Evolutionary conservation across 2,113 vertebrate genomes (phyloP).

Genomic region (Myiopsitta monachus): DNA sequence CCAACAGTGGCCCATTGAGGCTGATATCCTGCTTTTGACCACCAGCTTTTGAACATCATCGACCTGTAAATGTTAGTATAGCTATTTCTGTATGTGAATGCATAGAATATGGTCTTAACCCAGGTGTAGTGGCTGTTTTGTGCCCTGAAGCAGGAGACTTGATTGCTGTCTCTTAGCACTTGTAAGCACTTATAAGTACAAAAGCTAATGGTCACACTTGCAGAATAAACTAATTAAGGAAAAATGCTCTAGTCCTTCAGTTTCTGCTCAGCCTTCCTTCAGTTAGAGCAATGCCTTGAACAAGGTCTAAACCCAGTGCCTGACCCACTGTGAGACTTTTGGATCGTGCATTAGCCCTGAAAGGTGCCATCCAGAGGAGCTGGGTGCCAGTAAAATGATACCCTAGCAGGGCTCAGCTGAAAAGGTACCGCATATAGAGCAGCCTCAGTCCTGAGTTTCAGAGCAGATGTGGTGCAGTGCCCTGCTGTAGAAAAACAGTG

Average conservation of each 20-base stretch:
- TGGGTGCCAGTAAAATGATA: background rate
- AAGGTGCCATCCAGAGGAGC: background rate
- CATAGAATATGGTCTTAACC: background rate
- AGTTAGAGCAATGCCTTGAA: background rate
- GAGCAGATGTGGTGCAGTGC: background rate
- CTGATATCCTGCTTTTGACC: background rate
- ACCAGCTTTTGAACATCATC: background rate
- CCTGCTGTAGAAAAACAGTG: fast-evolving
- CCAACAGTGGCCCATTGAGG: background rate
- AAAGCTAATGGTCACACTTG: slow-evolving; percentile 66
- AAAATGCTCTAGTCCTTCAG: slow-evolving; percentile 6
- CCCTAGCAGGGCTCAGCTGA: background rate
- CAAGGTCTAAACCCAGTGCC: background rate
- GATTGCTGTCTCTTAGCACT: slow-evolving; percentile 63
- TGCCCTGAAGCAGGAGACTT: slow-evolving; percentile 28
- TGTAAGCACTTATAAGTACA: slow-evolving; percentile 50
- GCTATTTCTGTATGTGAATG: background rate
- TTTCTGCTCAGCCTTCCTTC: background rate
- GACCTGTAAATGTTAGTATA: background rate
- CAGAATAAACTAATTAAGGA: slow-evolving; percentile 67
- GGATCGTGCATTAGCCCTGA: background rate
- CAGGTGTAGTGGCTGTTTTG: background rate
- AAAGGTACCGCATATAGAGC: background rate
- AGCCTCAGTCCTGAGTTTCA: background rate
- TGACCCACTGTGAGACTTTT: background rate